Conservation (phyloP, 2,113 vertebrate genomes). For the Pipra filicauda region DNA sequence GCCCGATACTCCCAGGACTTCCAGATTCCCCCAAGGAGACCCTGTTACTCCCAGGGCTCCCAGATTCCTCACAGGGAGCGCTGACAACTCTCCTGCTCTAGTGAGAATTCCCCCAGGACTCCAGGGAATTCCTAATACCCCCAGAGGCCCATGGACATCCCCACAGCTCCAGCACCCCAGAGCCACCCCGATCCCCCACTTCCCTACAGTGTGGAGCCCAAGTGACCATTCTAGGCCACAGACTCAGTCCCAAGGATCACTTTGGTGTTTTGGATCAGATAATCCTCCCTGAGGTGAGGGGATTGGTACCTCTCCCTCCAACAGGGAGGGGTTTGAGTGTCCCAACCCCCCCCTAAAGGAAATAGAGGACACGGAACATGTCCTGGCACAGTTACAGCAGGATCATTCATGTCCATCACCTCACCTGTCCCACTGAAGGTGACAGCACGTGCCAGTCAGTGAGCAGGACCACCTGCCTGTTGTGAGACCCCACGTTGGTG, state of each 20-base stretch:
- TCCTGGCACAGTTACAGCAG: background rate
- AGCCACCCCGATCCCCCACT: accelerated
- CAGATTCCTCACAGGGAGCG: background rate
- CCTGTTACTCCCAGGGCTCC: background rate
- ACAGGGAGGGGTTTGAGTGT: background rate
- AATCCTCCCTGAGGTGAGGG: background rate
- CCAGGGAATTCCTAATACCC: background rate
- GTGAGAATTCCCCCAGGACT: background rate
- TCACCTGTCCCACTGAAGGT: background rate
- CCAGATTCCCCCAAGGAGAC: background rate
- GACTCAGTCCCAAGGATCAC: background rate
- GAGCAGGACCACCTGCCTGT: background rate
- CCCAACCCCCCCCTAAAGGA: background rate
- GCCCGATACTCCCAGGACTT: background rate
- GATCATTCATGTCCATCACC: background rate
- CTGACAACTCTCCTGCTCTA: background rate
- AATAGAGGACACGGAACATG: background rate
- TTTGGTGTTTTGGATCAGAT: background rate
- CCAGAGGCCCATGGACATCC: background rate
- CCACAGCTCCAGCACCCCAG: background rate
- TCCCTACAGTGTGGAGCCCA: background rate
- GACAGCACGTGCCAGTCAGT: accelerated
- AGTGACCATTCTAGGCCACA: background rate
- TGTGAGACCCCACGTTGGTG: background rate
- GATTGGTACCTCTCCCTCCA: background rate